Evolutionary conservation across 2,113 vertebrate genomes (phyloP).

Genomic region (Prolemur simus): DNA sequence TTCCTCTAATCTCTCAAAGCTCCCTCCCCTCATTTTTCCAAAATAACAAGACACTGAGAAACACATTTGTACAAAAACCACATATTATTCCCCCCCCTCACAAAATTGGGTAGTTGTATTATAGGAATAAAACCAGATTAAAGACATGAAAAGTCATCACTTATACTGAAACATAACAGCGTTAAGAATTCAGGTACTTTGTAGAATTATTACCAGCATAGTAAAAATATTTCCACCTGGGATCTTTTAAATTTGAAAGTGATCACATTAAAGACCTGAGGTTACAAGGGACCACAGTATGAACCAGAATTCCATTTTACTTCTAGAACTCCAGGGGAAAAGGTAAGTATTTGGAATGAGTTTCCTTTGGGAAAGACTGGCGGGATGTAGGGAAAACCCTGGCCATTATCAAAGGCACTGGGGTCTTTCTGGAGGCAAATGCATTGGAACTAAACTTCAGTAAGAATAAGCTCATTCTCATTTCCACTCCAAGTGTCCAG

Average conservation of each 20-base stretch:
- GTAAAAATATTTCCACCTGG: constrained; percentile 81
- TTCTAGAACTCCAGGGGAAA: constrained; percentile 61
- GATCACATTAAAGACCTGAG: constrained; percentile 85
- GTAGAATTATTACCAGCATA: constrained; percentile 70
- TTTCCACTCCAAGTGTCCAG: background rate
- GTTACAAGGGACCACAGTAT: constrained; percentile 78
- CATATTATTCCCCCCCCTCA: constrained; percentile 74
- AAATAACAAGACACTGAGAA: constrained; percentile 58
- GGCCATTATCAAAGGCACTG: constrained; percentile 56
- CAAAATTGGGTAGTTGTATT: constrained; percentile 75
- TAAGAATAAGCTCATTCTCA: constrained; percentile 18
- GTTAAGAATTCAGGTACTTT: constrained; percentile 56
- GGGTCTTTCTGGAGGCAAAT: constrained; percentile 33
- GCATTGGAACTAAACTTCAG: constrained; percentile 11
- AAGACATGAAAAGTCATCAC: constrained; percentile 74
- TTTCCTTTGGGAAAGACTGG: constrained; percentile 63
- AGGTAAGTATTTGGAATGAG: constrained; percentile 28
- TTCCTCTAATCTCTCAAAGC: constrained; percentile 34
- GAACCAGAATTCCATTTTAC: constrained; percentile 75
- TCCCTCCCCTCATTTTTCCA: constrained; percentile 36
- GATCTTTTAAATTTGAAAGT: constrained; percentile 75
- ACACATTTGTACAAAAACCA: constrained; percentile 83
- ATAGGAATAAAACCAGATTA: constrained; percentile 77
- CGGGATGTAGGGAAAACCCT: constrained; percentile 55
- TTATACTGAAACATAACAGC: constrained; percentile 75